Percentiles rank a stretch among this genome's conserved stretches.
Conservation (phyloP, 2,113 vertebrate genomes). For the Anarrhichthys ocellatus region DNA sequence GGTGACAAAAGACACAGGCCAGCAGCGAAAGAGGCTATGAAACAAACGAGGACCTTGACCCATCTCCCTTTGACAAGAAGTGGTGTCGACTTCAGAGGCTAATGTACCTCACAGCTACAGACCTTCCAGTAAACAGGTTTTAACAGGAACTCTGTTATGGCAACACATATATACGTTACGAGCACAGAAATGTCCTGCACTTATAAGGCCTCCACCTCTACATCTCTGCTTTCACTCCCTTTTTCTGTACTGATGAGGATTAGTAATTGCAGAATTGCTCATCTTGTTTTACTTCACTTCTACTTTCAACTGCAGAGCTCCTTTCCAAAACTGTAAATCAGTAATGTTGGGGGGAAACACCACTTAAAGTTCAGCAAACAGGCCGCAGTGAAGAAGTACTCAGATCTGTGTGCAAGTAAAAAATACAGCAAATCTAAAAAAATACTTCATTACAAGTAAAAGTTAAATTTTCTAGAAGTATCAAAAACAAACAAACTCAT, state of each 20-base stretch:
- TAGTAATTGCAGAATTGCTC: slow-evolving; percentile 43
- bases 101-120: slow-evolving; percentile 38
- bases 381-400: neutral
- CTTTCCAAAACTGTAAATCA: slow-evolving; percentile 54
- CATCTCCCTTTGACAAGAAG: slow-evolving; percentile 49
- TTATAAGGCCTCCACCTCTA: slow-evolving; percentile 41
- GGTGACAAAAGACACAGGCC: slow-evolving; percentile 56
- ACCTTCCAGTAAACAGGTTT: slow-evolving; percentile 64
- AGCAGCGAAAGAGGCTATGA: slow-evolving; percentile 36
- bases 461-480: neutral
- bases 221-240: slow-evolving; percentile 23
- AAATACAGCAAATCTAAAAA: neutral
- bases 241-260: slow-evolving; percentile 40
- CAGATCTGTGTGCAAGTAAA: neutral
- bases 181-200: slow-evolving; percentile 51
- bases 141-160: slow-evolving; percentile 52
- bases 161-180: slow-evolving; percentile 54
- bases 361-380: slow-evolving; percentile 6
- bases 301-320: slow-evolving; percentile 16
- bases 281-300: slow-evolving; percentile 42
- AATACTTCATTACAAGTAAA: neutral
- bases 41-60: slow-evolving; percentile 61
- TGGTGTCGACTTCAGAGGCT: slow-evolving; percentile 55
- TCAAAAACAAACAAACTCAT: neutral
- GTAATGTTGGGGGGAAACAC: neutral